Evolutionary conservation across 1,140 invertebrate species (phyloP).

Genomic region (Ctenoplectra terminalis): DNA sequence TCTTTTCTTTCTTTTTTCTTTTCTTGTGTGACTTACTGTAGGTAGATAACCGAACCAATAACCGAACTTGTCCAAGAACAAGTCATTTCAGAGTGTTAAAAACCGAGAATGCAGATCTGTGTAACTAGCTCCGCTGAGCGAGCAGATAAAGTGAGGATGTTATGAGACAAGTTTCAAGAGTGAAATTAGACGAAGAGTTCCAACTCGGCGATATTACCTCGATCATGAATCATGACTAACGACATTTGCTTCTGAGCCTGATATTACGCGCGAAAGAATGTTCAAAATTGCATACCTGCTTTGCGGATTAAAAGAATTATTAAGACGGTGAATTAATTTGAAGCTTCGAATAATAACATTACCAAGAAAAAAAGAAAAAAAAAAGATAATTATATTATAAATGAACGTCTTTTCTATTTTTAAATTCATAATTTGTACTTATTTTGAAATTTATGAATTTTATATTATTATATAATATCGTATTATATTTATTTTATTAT

Average conservation of each 20-base stretch:
- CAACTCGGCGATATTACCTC: constrained; percentile 48
- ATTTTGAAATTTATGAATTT: too few species aligned
- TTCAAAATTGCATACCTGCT: neutral
- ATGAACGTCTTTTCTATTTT: too few species aligned
- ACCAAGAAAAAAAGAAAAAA: too few species aligned
- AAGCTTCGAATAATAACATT: too few species aligned
- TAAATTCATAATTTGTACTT: too few species aligned
- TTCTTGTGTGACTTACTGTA: too few species aligned
- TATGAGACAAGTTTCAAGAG: constrained; percentile 63
- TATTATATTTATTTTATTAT: too few species aligned
- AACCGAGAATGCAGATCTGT: constrained; percentile 14
- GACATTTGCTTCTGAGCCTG: constrained; percentile 29
- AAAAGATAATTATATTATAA: too few species aligned
- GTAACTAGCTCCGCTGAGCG: constrained; percentile 41
- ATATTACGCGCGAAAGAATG: neutral
- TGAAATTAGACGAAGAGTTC: constrained; percentile 54
- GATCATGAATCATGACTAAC: constrained; percentile 46
- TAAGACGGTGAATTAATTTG: too few species aligned
- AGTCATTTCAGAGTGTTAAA: neutral
- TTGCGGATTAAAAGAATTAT: too few species aligned
- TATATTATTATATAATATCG: too few species aligned
- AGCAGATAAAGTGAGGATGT: constrained; percentile 42
- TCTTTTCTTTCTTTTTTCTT: too few species aligned
- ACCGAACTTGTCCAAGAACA: constrained; percentile 2
- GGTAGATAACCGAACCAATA: neutral